These are phyloP conservation scores for Athene cunicularia DNA, from an alignment of 2,113 vertebrate genomes.

Conservation along the genomic window DNA sequence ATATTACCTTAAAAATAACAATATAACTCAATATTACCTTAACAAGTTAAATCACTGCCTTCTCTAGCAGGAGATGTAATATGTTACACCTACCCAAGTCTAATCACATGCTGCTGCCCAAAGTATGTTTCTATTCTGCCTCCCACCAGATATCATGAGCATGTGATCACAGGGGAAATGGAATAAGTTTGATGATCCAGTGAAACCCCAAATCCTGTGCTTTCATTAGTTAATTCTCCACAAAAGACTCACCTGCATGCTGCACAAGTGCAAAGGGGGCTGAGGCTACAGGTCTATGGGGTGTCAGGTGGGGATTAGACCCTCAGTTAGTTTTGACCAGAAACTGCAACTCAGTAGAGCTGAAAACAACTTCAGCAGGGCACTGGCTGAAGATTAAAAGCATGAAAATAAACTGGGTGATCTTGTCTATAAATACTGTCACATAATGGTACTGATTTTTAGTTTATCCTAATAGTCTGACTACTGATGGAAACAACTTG, in stretches of 20 bases:
- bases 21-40: neutral
- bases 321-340: neutral
- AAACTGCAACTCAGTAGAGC: neutral
- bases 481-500: neutral
- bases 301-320: neutral
- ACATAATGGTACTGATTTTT: neutral
- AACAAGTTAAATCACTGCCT: neutral
- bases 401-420: neutral
- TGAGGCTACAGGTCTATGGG: neutral
- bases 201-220: neutral
- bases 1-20: neutral
- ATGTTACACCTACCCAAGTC: neutral
- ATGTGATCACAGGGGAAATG: neutral
- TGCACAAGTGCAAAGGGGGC: neutral
- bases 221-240: neutral
- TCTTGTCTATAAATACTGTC: neutral
- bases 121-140: neutral
- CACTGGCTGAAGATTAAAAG: neutral
- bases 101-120: neutral
- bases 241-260: neutral
- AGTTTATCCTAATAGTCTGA: neutral
- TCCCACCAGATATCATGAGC: neutral
- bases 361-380: neutral
- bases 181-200: neutral
- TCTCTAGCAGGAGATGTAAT: neutral